Evolutionary conservation across 2,113 vertebrate species (phyloP).

Genomic region (Zosterops pallidus): DNA sequence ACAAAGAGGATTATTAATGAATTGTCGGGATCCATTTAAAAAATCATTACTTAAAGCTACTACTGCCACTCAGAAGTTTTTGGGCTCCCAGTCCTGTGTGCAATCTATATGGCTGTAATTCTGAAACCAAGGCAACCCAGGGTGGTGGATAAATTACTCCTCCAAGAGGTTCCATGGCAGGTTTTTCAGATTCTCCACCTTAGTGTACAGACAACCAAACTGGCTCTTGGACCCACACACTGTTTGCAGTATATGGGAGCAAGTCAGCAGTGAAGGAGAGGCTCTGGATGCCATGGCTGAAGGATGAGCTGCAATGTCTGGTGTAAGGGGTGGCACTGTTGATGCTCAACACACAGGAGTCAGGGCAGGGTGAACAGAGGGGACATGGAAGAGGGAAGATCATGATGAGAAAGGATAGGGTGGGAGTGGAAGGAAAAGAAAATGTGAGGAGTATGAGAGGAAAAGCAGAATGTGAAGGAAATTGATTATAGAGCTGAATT

Average conservation of each 20-base stretch:
- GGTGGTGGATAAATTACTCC: neutral
- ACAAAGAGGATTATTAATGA: slow-evolving; percentile 49
- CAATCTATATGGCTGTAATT: neutral
- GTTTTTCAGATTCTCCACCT: neutral
- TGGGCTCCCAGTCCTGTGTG: neutral
- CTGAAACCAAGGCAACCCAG: neutral
- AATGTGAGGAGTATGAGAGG: neutral
- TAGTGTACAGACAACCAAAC: neutral
- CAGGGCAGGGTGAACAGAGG: neutral
- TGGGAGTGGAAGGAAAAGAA: neutral
- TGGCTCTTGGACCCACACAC: neutral
- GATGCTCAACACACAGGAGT: neutral
- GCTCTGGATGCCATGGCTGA: neutral
- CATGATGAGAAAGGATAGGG: neutral
- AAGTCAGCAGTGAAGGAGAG: neutral
- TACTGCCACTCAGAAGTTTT: neutral
- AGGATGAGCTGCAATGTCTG: neutral
- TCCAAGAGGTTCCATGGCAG: neutral
- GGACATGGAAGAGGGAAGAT: rapidly evolving
- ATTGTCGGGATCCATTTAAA: neutral
- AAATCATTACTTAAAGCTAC: slow-evolving; percentile 21
- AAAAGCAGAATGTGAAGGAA: neutral
- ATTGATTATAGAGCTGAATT: neutral
- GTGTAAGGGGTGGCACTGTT: neutral
- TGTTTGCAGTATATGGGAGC: neutral